Evolutionary conservation across 2,888 invertebrate genomes (phyloP), one percentile per base, ranked within the genome.

Genomic region (Augiades crinisus): DNA sequence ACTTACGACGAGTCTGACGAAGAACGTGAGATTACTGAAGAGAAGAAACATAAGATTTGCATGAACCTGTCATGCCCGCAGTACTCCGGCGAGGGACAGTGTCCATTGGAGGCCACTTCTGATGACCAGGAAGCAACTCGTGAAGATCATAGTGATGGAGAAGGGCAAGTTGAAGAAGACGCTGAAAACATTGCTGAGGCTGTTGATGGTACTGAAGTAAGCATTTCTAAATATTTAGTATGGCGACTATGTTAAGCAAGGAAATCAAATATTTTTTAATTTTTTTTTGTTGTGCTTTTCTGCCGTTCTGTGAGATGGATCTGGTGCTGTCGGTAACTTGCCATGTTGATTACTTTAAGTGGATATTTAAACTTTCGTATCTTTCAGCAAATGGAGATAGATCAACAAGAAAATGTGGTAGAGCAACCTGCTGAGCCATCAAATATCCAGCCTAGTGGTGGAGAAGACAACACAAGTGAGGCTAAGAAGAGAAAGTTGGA

Each of bases 51-150:
- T 61, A 64, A 70, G 54, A 79, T 89, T 49, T 90, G 88, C 58
- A 60, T 90, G 67, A 85, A 89, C 68, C 60, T 73, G 27, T 50
- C 58, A 1, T 88, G 88, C 21, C 75, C 79, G 0, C 64, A 70
- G 61, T 81, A 81, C 67, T 46, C 57, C 2, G 66, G 65, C 10
- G 64, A 54, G 6, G 68, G 71, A 0, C 44, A 40, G 2, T 75
- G 77, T 36, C 66, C 68, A 0, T 60, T 67, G 49, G 68, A 71
- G 22, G 75, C 71, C 0, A 68, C 60, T n/a, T 72, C 69, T 12
- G 19, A 44, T 14, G 21, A 5, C 13, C 31, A 44, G 21, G 33
- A 2, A 30, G 12, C 30, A 1, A 12, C 30, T 12, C 30, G 30
- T 2, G 30, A 30, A 30, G 1, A 12, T 1, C 5, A 10, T 2